Conservation (phyloP, 2,888 invertebrate species). For the Drosophila pseudotalamancana region DNA sequence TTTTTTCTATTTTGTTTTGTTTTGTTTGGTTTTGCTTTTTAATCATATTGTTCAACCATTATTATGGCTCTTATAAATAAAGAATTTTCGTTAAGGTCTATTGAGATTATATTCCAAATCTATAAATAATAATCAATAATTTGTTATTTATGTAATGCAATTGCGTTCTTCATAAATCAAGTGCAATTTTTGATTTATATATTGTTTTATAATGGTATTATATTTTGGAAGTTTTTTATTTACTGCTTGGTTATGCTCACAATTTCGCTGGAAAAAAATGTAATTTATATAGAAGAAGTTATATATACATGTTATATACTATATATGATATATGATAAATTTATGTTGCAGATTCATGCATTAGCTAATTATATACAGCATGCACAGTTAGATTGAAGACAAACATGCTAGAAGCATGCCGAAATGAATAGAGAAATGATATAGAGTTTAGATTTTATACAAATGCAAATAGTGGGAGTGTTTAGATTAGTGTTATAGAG, state of each 20-base stretch:
- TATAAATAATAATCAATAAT: slow-evolving; percentile 46
- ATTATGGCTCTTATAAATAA: slow-evolving; percentile 56
- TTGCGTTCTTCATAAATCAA: slow-evolving; percentile 41
- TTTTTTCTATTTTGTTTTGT: no score
- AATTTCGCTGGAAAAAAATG: slow-evolving; percentile 54
- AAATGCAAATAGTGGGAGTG: slow-evolving; percentile 23
- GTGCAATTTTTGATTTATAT: slow-evolving; percentile 2
- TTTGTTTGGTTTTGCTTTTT: no score
- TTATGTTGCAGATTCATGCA: slow-evolving; percentile 35
- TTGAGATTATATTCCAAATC: slow-evolving; percentile 57
- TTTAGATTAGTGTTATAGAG: background rate
- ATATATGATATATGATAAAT: slow-evolving; percentile 1
- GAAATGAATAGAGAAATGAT: no score
- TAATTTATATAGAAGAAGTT: slow-evolving; percentile 8
- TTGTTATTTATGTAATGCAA: slow-evolving; percentile 33
- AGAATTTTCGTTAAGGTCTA: slow-evolving; percentile 49
- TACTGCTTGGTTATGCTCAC: slow-evolving; percentile 47
- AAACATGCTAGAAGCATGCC: no score
- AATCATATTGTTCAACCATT: no score
- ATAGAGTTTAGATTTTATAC: no score
- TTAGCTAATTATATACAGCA: slow-evolving; percentile 19
- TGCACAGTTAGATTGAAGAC: no score
- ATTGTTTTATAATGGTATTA: slow-evolving; percentile 2
- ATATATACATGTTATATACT: background rate
- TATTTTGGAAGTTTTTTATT: background rate